Evolutionary conservation across 2,113 vertebrate species (phyloP), one percentile per base, ranked within the genome.

Genomic region (Tiliqua scincoides): DNA sequence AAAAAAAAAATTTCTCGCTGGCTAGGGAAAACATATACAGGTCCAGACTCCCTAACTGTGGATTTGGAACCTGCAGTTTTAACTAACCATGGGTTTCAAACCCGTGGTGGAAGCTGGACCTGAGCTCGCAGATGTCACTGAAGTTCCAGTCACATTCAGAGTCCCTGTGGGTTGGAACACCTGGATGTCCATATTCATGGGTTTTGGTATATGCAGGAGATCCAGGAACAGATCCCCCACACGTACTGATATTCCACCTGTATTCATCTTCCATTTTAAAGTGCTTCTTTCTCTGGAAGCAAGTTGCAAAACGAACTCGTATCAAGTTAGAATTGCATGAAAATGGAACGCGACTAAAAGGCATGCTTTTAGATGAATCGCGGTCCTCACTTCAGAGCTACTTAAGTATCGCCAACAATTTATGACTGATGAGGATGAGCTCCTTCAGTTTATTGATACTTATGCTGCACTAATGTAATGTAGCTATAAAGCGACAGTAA

Each of bases 1-100:
- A n/a, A n/a, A 92, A 92, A 93, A 85, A 91, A 93, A 95, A 95
- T 95, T 93, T 96, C 79, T 25, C 9, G 23, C 91, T 73, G 91
- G 70, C 84, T 79, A 90, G 84, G 91, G 95, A 95, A 90, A 93
- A 8, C 8, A 48, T 48, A 48, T 48, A 48, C 43, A 48, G 43
- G 43, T n/a, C n/a, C n/a, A n/a, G n/a, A n/a, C n/a, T n/a, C n/a
- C n/a, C n/a, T n/a, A n/a, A n/a, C n/a, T n/a, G n/a, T n/a, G n/a
- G n/a, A n/a, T n/a, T n/a, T n/a, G n/a, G n/a, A n/a, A n/a, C n/a
- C n/a, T n/a, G n/a, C n/a, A n/a, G n/a, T n/a, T n/a, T n/a, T n/a
- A n/a, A n/a, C n/a, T n/a, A n/a, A n/a, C n/a, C n/a, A n/a, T n/a
- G n/a, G n/a, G n/a, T n/a, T n/a, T n/a, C n/a, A n/a, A n/a, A n/a